Conservation (phyloP, 2,888 invertebrate genomes). For the Drosophila mulleri region DNA sequence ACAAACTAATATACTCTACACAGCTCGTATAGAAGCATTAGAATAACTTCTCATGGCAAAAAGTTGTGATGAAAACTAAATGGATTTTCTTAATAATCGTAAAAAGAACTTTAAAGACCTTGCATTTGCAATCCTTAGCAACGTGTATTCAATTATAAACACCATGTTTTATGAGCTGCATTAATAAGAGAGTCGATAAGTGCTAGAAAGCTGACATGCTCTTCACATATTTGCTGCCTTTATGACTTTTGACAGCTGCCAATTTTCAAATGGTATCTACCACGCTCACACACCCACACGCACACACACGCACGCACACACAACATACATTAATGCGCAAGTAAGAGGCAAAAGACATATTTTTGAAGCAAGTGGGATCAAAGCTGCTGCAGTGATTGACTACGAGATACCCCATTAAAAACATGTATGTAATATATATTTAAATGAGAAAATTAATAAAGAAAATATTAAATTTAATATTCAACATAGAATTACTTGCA, state of each 20-base stretch:
- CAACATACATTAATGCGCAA: slow-evolving; percentile 30
- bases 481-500: no score
- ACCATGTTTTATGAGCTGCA: slow-evolving; percentile 8
- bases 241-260: slow-evolving; percentile 20
- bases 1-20: neutral
- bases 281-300: neutral
- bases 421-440: neutral
- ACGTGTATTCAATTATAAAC: neutral
- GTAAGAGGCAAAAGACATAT: slow-evolving; percentile 24
- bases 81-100: neutral
- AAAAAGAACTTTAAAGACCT: neutral
- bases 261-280: slow-evolving; percentile 21
- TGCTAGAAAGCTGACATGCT: slow-evolving; percentile 4
- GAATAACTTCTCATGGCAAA: neutral
- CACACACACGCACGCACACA: neutral
- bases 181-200: slow-evolving; percentile 4
- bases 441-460: neutral
- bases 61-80: neutral
- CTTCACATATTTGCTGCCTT: slow-evolving; percentile 7
- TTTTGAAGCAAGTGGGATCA: neutral
- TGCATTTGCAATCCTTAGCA: neutral
- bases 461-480: neutral
- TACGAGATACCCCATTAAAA: slow-evolving; percentile 6
- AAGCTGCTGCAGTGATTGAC: neutral
- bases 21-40: neutral